Evolutionary conservation across 2,888 invertebrate species (phyloP).

Genomic region (Biston betularia): DNA sequence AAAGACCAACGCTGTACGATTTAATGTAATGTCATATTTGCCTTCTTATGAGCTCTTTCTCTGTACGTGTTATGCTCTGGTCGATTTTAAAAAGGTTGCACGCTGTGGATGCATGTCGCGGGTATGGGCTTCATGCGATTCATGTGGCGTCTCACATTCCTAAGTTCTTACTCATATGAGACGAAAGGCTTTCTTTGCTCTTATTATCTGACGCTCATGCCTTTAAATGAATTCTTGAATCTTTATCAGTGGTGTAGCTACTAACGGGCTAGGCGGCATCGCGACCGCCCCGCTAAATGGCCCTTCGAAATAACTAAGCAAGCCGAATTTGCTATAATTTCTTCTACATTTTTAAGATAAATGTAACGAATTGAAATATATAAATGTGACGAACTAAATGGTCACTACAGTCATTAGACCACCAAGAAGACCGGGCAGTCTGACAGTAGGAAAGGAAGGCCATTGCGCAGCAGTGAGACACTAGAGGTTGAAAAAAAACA

Average conservation of each 20-base stretch:
- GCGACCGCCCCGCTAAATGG: too few species aligned
- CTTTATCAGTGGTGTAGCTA: too few species aligned
- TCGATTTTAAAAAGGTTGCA: slow-evolving; percentile 8
- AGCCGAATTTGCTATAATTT: too few species aligned
- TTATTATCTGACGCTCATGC: neutral
- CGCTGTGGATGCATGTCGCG: slow-evolving; percentile 15
- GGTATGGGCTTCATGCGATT: slow-evolving; percentile 14
- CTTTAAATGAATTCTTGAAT: neutral
- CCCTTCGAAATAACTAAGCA: too few species aligned
- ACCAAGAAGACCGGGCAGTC: too few species aligned
- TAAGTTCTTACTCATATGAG: slow-evolving; percentile 17
- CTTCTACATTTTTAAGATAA: neutral
- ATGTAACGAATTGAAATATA: too few species aligned
- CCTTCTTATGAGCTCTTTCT: neutral
- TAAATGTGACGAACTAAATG: too few species aligned
- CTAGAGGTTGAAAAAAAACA: too few species aligned
- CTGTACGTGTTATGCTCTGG: neutral
- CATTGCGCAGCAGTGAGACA: too few species aligned
- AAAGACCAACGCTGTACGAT: neutral
- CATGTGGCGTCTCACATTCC: slow-evolving; percentile 17
- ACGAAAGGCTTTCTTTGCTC: slow-evolving; percentile 13
- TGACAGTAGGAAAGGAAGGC: too few species aligned
- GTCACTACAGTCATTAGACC: too few species aligned
- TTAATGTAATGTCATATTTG: neutral
- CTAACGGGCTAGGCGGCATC: too few species aligned